These are phyloP conservation scores for Orientallactaga sibirica DNA, from an alignment of 2,797 vertebrate genomes.

Conservation along the genomic window DNA sequence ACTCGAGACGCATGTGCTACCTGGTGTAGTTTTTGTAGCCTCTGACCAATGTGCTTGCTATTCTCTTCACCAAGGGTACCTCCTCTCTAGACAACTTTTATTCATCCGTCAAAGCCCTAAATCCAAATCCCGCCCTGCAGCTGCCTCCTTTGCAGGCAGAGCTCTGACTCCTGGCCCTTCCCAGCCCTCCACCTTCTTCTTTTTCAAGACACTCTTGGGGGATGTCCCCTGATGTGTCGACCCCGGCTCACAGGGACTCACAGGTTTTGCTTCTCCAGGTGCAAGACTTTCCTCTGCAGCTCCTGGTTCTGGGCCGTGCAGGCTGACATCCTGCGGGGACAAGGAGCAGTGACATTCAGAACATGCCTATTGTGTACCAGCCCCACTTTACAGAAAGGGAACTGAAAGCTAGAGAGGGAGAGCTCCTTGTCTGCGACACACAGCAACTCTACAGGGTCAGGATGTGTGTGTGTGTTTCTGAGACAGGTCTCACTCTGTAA, in stretches of 20 bases:
- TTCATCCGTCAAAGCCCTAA: neutral
- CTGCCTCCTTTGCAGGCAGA: neutral
- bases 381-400: neutral
- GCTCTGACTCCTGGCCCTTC: neutral
- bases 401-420: neutral
- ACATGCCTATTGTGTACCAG: accelerated
- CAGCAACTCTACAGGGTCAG: no score
- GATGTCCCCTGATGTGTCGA: accelerated
- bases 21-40: neutral
- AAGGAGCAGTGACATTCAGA: neutral
- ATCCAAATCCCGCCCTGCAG: neutral
- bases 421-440: neutral
- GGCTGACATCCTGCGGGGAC: constrained; percentile 92
- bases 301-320: constrained; percentile 94
- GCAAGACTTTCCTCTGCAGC: constrained; percentile 94
- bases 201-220: neutral
- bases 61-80: neutral
- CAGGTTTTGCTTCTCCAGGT: constrained; percentile 95
- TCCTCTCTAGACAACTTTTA: neutral
- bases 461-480: no score
- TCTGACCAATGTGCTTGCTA: neutral
- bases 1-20: no score
- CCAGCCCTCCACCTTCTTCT: neutral
- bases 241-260: constrained; percentile 84
- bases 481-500: no score